Conservation (phyloP, 2,797 vertebrate genomes). For the Poecilia wingei region DNA sequence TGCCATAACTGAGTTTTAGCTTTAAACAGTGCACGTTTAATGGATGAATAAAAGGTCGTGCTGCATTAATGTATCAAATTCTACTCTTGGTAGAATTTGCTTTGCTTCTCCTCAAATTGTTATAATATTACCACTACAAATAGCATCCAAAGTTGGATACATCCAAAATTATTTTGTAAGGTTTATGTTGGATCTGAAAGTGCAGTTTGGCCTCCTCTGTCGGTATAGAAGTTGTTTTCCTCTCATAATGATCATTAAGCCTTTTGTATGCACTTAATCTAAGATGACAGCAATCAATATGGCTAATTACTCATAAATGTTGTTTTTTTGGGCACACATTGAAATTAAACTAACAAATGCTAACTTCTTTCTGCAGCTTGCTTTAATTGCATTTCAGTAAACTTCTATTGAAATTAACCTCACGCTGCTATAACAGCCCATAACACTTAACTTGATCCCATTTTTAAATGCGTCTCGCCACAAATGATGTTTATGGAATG, state of each 20-base stretch:
- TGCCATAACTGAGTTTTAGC: not conserved
- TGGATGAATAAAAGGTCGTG: not conserved
- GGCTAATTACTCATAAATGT: not conserved
- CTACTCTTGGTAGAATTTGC: not conserved
- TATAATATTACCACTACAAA: not conserved
- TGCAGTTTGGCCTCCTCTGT: not conserved
- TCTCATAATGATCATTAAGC: constrained; percentile 1
- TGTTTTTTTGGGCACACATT: not conserved
- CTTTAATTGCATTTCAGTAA: not conserved
- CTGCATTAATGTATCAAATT: not conserved
- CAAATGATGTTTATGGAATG: constrained; percentile 4
- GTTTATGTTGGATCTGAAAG: not conserved
- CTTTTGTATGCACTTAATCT: not conserved
- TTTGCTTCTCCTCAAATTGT: not conserved
- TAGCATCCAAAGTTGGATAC: not conserved
- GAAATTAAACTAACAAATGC: not conserved
- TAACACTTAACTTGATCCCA: not conserved
- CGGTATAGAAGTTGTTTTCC: not conserved
- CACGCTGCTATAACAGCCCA: not conserved
- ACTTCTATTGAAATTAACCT: not conserved
- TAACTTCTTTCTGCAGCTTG: too few species aligned
- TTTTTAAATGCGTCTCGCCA: not conserved
- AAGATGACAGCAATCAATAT: not conserved
- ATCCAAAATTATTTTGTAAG: not conserved
- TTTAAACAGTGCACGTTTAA: not conserved